phyloP scores from a whole-genome alignment of 2,113 vertebrate species.

The Halcyon senegalensis region DNA sequence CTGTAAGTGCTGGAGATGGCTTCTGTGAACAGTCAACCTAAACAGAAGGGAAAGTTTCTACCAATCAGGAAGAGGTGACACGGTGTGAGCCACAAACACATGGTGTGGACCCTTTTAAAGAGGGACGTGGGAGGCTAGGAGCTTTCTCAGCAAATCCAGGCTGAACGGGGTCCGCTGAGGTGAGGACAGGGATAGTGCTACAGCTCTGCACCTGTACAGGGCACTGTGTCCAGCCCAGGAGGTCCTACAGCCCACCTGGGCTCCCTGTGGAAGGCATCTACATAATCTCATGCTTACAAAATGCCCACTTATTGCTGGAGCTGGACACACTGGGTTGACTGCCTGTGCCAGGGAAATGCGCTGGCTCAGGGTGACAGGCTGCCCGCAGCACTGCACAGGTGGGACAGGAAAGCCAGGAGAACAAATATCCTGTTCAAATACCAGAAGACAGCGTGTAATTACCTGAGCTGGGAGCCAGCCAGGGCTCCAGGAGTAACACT shows the following conservation, averaged over 20 bases:
- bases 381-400: neutral
- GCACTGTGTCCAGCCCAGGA: neutral
- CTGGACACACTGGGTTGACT: neutral
- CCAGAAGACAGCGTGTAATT: slow-evolving; percentile 22
- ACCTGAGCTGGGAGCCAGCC: slow-evolving; percentile 60
- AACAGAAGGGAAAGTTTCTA: neutral
- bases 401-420: neutral
- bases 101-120: neutral
- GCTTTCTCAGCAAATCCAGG: neutral
- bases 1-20: neutral
- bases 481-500: neutral
- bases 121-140: neutral
- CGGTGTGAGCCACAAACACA: neutral
- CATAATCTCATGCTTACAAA: neutral
- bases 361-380: neutral
- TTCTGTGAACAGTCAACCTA: neutral
- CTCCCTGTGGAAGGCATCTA: neutral
- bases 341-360: neutral
- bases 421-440: slow-evolving; percentile 35
- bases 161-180: neutral
- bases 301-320: neutral
- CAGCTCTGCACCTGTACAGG: neutral
- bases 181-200: too few relatives aligned
- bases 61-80: neutral
- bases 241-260: neutral